phyloP scores from a whole-genome alignment of 2,797 vertebrate species.

The Pipistrellus kuhlii region DNA sequence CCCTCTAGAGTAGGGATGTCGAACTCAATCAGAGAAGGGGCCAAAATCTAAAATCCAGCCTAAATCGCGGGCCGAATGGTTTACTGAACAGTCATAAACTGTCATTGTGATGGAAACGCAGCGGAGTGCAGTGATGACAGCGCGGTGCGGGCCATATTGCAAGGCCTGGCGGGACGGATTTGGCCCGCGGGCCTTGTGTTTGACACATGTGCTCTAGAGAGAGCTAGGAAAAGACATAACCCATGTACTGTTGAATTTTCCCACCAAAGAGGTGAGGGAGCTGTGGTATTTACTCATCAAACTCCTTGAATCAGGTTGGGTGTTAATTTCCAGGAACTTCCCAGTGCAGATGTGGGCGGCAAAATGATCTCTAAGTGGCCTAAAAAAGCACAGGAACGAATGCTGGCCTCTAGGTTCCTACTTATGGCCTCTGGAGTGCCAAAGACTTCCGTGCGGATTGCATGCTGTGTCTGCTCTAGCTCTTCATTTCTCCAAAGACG shows the following conservation, averaged over 20 bases:
- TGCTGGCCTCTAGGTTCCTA: background rate
- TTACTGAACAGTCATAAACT: too few relatives aligned
- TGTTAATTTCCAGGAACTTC: background rate
- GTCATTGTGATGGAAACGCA: too few relatives aligned
- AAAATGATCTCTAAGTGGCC: background rate
- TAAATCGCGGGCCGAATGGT: too few relatives aligned
- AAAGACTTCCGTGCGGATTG: background rate
- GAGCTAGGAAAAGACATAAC: background rate
- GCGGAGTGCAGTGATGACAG: too few relatives aligned
- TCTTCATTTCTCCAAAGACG: background rate
- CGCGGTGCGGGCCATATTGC: too few relatives aligned
- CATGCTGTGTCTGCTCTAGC: background rate
- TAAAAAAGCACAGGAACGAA: background rate
- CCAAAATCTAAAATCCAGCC: too few relatives aligned
- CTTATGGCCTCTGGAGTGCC: background rate
- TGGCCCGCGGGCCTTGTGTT: too few relatives aligned
- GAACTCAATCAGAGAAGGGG: too few relatives aligned
- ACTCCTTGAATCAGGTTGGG: background rate
- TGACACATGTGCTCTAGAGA: too few relatives aligned
- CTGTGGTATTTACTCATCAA: background rate
- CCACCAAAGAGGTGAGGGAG: background rate
- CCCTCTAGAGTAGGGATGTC: background rate
- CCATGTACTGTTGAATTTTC: background rate
- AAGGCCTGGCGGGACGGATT: too few relatives aligned
- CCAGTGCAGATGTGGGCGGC: background rate